Base-by-base conservation (phyloP, 2,888 invertebrate genomes). In the Pheosia gnoma region DNA sequence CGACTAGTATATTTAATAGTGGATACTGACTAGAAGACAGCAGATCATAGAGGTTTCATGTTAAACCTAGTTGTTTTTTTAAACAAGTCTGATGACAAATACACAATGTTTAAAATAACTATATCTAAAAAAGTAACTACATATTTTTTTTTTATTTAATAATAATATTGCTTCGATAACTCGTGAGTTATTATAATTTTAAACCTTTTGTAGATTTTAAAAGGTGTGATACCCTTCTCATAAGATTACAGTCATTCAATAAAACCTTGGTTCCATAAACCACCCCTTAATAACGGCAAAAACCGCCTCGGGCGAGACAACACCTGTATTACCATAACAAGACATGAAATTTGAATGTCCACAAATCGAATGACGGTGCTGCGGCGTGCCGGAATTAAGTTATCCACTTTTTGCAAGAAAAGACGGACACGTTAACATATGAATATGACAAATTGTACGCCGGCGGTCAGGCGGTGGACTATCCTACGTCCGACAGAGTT, bases 381-480 rank as follows among this genome's bases (percentile, higher is more conserved):
- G 80, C 85, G 74, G 81, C 80, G 74, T 71, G 71, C 79, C 82
- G 84, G 89, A 91, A 93, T 92, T 90, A 91, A 92, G 91, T 92
- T 93, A 93, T 90, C 91, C 90, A 89, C 90, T 92, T 93, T 93
- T 93, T 91, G 91, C 89, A 92, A 92, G 92, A 93, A 92, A 92
- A 93, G 92, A 91, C 89, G 91, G 86, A 77, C 89, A 90, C 90
- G 93, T 93, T 93, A 93, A 93, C 93, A 93, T 93, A 93, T 93
- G 93, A 94, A 94, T 94, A 94, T 94, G 94, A 94, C 94, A 94
- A 94, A 94, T 93, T 93, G 94, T 92, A 85, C 85, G 89, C 78
- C 83, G 83, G 86, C 85, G 90, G 90, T 87, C 88, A 84, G 88
- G 83, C 86, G 67, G 79, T 79, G 83, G 86, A 85, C 81, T 85